A percentile compares a stretch with the other conserved stretches of the same genome.
Evolutionary conservation across 2,113 vertebrate species (phyloP).

Genomic region (Macroglossus sobrinus): DNA sequence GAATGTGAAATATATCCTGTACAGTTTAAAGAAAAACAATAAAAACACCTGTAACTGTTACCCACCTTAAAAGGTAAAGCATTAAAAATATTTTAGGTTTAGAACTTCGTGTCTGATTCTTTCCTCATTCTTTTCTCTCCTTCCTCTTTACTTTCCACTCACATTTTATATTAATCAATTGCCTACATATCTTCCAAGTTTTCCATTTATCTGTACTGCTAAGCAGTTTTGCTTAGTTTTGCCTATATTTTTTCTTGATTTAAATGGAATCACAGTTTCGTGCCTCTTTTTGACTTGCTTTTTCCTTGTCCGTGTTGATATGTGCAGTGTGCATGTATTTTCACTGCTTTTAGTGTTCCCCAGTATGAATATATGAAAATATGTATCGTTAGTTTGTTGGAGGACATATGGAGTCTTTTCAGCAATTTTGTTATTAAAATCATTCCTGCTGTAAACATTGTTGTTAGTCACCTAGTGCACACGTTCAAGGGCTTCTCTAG

Average conservation of each 20-base stretch:
- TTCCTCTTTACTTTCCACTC: neutral
- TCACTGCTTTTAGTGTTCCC: neutral
- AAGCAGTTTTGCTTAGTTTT: neutral
- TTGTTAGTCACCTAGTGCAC: neutral
- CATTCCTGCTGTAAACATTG: neutral
- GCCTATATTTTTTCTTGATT: constrained; percentile 10
- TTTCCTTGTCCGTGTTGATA: neutral
- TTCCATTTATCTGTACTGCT: neutral
- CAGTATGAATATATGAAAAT: neutral
- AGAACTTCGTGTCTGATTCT: neutral
- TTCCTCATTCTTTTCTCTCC: neutral
- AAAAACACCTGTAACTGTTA: neutral
- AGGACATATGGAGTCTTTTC: neutral
- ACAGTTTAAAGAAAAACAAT: neutral
- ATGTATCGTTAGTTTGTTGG: neutral
- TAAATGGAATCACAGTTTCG: neutral
- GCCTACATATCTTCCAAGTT: neutral
- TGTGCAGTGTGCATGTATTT: neutral
- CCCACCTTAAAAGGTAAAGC: neutral
- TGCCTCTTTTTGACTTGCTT: neutral
- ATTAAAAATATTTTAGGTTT: neutral
- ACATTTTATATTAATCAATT: neutral
- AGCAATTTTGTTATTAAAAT: neutral
- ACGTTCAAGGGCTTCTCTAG: neutral
- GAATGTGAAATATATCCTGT: neutral